phyloP scores from a whole-genome alignment of 1,140 invertebrate species.

The Berghia stephanieae region DNA sequence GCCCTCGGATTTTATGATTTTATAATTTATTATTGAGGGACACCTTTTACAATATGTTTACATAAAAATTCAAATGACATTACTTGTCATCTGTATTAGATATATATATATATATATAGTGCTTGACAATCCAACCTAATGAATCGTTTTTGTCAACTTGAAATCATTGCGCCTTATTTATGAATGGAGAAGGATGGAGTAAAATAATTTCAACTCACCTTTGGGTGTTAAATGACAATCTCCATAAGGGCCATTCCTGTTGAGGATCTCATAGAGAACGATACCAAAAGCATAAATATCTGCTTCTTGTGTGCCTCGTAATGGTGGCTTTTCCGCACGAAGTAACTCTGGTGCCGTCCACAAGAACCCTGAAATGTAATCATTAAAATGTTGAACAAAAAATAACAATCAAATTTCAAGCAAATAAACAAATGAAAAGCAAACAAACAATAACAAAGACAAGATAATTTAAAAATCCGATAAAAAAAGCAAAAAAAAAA shows the following conservation, averaged over 20 bases:
- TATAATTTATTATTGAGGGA: too few relatives aligned
- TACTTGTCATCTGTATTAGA: neutral
- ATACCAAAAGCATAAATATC: slow-evolving; percentile 96
- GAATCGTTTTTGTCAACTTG: neutral
- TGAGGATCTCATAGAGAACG: slow-evolving; percentile 73
- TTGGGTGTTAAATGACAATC: slow-evolving; percentile 42
- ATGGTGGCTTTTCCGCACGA: slow-evolving; percentile 65
- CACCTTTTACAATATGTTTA: too few relatives aligned
- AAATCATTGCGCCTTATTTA: neutral
- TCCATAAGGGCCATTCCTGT: slow-evolving; percentile 45
- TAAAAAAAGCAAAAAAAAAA: too few relatives aligned
- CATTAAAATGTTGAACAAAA: too few relatives aligned
- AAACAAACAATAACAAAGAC: too few relatives aligned
- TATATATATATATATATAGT: too few relatives aligned
- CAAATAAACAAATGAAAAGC: too few relatives aligned
- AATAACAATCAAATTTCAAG: too few relatives aligned
- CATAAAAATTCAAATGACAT: too few relatives aligned
- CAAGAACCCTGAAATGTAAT: slow-evolving; percentile 65
- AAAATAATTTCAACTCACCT: slow-evolving; percentile 35
- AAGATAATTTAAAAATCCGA: too few relatives aligned
- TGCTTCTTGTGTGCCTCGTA: slow-evolving; percentile 82
- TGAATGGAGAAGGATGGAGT: neutral
- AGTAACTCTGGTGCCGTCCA: slow-evolving; percentile 94
- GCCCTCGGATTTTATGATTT: too few relatives aligned
- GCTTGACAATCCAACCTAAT: neutral